Conservation (phyloP, 1,140 invertebrate genomes). For the Anadara kagoshimensis region DNA sequence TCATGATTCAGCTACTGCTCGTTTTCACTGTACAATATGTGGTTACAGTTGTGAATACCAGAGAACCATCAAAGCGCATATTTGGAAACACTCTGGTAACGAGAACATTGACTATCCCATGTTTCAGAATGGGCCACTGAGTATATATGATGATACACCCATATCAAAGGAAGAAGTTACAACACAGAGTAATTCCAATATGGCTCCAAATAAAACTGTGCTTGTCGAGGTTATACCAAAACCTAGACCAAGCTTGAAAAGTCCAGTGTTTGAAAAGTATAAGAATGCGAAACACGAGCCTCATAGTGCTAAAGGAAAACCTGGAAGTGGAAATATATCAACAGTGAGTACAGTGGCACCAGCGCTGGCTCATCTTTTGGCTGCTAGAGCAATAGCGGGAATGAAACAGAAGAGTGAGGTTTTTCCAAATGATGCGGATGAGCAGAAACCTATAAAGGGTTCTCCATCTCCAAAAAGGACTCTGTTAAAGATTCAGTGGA, state of each 20-base stretch:
- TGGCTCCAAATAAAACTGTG: no score
- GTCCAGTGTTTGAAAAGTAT: no score
- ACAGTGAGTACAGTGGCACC: conserved; percentile 42
- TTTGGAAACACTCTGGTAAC: conserved; percentile 73
- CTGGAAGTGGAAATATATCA: conserved; percentile 2
- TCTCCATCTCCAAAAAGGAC: no score
- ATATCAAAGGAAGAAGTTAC: conserved; percentile 7
- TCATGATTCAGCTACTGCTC: conserved; percentile 55
- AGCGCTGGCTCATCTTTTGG: conserved; percentile 44
- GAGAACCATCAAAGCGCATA: conserved; percentile 73
- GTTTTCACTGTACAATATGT: conserved; percentile 69
- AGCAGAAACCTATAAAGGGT: no score
- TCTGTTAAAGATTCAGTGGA: no score
- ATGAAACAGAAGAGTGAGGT: no score
- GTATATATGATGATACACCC: conserved; percentile 60
- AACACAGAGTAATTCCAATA: neutral
- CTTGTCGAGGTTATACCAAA: no score
- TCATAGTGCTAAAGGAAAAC: no score
- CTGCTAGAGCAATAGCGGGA: conserved; percentile 35
- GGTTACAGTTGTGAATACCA: conserved; percentile 71
- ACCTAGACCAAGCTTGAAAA: no score
- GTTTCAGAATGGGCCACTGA: conserved; percentile 72
- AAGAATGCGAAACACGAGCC: no score
- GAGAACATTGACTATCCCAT: conserved; percentile 71
- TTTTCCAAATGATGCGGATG: no score